These are phyloP conservation scores for Morus bassanus DNA, from an alignment of 2,797 vertebrate genomes.

Conservation along the genomic window DNA sequence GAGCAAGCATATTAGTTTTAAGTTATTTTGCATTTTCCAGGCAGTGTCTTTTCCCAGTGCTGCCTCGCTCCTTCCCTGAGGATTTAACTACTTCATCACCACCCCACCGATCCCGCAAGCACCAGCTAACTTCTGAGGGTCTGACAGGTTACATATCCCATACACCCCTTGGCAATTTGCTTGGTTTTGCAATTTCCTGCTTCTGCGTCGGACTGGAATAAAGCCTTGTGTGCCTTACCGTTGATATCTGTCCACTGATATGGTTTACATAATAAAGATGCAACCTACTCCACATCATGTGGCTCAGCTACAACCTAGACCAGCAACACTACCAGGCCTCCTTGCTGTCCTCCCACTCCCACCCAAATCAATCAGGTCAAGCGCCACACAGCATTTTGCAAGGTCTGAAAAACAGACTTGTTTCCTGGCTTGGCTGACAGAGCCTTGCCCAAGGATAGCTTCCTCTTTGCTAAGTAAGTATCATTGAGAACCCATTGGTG, in stretches of 20 bases:
- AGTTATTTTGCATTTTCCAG: background rate
- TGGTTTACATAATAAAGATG: background rate
- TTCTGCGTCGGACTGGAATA: background rate
- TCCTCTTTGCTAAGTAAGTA: background rate
- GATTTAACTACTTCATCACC: background rate
- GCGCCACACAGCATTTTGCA: background rate
- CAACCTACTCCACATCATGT: fast-evolving
- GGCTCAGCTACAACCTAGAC: background rate
- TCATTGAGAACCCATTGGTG: background rate
- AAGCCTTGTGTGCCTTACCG: background rate
- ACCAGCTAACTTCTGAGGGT: background rate
- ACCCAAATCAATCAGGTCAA: background rate
- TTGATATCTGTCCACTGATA: background rate
- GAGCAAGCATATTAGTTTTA: background rate
- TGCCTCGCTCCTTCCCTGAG: background rate
- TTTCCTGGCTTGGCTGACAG: background rate
- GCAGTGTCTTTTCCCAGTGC: background rate
- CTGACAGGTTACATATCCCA: background rate
- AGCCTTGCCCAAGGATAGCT: background rate
- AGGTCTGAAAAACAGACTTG: background rate
- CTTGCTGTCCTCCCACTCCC: background rate
- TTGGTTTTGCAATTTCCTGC: background rate
- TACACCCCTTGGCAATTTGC: background rate
- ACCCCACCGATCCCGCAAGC: too few species aligned
- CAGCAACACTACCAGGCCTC: background rate